Evolutionary conservation across 2,113 vertebrate species (phyloP).

Genomic region (Pantherophis guttatus): DNA sequence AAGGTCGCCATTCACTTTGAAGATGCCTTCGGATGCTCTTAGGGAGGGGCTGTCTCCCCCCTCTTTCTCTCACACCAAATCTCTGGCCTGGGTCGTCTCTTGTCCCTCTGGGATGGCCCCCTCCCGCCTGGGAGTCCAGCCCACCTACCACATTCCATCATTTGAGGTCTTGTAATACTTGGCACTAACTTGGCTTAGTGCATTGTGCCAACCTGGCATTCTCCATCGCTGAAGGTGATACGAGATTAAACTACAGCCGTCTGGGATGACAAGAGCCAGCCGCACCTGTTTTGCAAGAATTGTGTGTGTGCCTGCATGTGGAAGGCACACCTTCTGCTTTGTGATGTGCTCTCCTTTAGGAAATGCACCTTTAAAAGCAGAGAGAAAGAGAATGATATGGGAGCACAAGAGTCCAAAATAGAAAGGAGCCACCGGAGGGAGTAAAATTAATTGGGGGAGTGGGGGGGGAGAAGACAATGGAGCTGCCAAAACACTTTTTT

Average conservation of each 20-base stretch:
- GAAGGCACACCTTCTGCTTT: neutral
- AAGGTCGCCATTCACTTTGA: neutral
- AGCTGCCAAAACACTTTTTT: neutral
- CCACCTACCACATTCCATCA: neutral
- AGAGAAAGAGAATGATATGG: neutral
- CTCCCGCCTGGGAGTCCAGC: neutral
- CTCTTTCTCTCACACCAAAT: neutral
- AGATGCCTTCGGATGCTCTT: neutral
- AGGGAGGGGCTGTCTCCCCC: neutral
- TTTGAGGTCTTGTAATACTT: neutral
- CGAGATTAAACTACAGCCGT: slow-evolving; percentile 20
- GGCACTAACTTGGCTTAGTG: neutral
- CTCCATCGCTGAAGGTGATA: slow-evolving; percentile 7
- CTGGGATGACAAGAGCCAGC: slow-evolving; percentile 3
- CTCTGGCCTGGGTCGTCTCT: neutral
- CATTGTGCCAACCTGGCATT: neutral
- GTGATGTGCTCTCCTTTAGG: neutral
- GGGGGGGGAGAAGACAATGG: neutral
- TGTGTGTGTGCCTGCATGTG: no score
- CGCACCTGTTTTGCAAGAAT: neutral
- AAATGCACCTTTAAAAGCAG: neutral
- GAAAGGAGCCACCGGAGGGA: slow-evolving; percentile 18
- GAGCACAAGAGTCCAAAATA: slow-evolving; percentile 17
- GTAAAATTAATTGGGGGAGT: neutral
- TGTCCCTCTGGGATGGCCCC: neutral